These are phyloP conservation scores for Thunnus albacares DNA, from an alignment of 2,797 vertebrate genomes.

Conservation along the genomic window DNA sequence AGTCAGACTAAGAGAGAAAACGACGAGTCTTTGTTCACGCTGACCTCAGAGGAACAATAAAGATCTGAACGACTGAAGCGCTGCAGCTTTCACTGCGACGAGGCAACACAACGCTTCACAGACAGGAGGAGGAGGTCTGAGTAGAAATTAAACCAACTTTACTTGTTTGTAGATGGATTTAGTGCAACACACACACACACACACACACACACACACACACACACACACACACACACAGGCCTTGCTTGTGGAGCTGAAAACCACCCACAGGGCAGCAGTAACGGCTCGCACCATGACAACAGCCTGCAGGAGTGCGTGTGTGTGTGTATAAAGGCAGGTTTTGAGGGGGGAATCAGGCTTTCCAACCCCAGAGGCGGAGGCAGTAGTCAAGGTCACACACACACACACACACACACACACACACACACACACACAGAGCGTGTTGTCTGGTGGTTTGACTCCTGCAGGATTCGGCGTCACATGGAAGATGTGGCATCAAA, in stretches of 20 bases:
- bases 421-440: not conserved
- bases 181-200: not conserved
- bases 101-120: no score
- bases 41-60: no score
- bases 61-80: no score
- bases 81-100: no score
- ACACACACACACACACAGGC: not conserved
- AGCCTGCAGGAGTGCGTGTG: conserved; percentile 13
- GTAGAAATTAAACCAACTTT: conserved; percentile 19
- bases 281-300: conserved; percentile 29
- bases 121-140: not conserved
- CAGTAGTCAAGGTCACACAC: conserved; percentile 28
- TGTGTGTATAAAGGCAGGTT: not conserved
- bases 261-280: conserved; percentile 31
- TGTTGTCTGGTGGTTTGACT: no score
- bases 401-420: not conserved
- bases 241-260: conserved; percentile 10
- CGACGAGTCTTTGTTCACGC: no score
- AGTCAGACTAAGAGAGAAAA: no score
- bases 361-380: conserved; percentile 7
- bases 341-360: not conserved
- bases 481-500: not conserved
- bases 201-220: conserved; percentile 3
- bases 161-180: not conserved
- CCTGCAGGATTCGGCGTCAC: not conserved